Percentiles rank a stretch among this genome's conserved stretches.
These are phyloP conservation scores for Sebastes flavidus DNA, from an alignment of 2,797 vertebrate species.

Conservation along the genomic window DNA sequence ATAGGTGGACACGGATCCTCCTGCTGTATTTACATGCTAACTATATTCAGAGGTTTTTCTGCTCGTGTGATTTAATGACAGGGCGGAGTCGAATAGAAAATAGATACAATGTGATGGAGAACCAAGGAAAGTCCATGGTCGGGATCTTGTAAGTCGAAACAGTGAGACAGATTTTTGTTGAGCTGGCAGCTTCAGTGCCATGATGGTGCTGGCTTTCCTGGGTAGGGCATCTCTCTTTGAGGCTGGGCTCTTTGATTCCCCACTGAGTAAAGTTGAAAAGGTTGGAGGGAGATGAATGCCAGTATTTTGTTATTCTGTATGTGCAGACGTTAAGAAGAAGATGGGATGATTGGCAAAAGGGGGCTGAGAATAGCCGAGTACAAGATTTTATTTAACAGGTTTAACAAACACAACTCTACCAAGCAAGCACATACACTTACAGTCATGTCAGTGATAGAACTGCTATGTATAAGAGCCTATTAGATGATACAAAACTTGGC, in stretches of 20 bases:
- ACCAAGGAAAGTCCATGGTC: not conserved
- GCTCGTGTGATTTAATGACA: conserved; percentile 17
- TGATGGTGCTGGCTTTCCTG: not conserved
- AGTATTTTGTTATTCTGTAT: not conserved
- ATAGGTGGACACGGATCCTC: conserved; percentile 18
- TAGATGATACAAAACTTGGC: conserved; percentile 60
- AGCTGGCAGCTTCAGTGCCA: conserved; percentile 6
- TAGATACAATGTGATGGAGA: not conserved
- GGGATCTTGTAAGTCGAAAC: conserved; percentile 10
- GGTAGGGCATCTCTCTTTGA: conserved; percentile 40
- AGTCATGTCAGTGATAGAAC: conserved; percentile 56
- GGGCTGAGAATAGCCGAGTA: conserved; percentile 57
- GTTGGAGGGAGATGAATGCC: not conserved
- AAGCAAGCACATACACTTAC: conserved; percentile 61
- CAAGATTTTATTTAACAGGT: conserved; percentile 78
- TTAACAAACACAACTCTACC: conserved; percentile 67
- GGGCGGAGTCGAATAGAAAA: not conserved
- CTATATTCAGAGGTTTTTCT: conserved; percentile 33
- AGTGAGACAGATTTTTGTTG: conserved; percentile 21
- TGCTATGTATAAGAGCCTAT: conserved; percentile 29
- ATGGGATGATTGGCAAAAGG: conserved; percentile 26
- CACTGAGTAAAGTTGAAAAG: conserved; percentile 26
- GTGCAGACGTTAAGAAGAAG: conserved; percentile 12
- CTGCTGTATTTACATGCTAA: conserved; percentile 43
- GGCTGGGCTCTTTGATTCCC: conserved; percentile 50